Evolutionary conservation across 2,888 invertebrate genomes (phyloP), one percentile per base, ranked within the genome.

Genomic region (Watsonalla cultraria): DNA sequence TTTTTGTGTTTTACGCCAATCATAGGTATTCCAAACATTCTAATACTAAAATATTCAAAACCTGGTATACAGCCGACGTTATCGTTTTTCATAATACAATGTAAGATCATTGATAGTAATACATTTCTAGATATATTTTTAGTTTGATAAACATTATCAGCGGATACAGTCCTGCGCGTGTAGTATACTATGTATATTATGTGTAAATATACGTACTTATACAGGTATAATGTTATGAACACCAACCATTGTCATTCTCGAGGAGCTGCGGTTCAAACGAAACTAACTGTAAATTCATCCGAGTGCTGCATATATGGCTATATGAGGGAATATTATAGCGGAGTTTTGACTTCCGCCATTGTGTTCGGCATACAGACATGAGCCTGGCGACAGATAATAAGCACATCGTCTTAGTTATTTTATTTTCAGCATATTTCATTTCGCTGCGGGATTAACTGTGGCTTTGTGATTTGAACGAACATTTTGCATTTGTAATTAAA

Each of bases 271-370:
- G 59, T 56, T 63, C 61, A 59, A 63, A 63, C 52, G 56, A 59
- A 66, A 61, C 54, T 62, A 66, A 67, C 66, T 61, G 66, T 66
- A 60, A 54, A 67, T 61, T 57, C 53, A 46, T 52, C 51, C 46
- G 53, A 52, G 56, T 59, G 14, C 54, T 46, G 61, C 59, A 54
- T 54, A 57, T 49, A 39, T 49, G 37, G 15, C 37, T 39, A 15
- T 48, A 48, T 37, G 53, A 51, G 53, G 46, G 58, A 54, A 53
- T 60, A 62, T 59, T 54, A 59, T 55, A 56, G 56, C 57, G 55
- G 50, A 56, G 59, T 67, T 65, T 67, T 56, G 58, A 67, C 67
- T 66, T 59, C 63, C 61, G 55, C 54, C 51, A 61, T 52, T 54
- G 53, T 56, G 49, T 57, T 66, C 51, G 56, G 15, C 13, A 49